Evolutionary conservation across 2,888 invertebrate species (phyloP), one percentile per base, ranked within the genome.

Genomic region (Drosophila mulleri): DNA sequence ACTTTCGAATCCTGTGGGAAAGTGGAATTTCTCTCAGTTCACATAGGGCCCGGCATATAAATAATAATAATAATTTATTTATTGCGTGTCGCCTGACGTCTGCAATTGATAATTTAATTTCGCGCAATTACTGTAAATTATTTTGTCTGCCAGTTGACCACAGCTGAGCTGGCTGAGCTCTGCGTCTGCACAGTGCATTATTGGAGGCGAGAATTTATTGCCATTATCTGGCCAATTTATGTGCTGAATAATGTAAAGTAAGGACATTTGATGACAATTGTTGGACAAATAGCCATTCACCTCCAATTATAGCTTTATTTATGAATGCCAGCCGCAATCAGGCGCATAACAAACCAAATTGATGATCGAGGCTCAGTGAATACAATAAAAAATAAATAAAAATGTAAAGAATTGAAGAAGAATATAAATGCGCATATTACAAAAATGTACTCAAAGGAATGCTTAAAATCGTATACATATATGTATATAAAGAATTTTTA

Each of bases 31-130:
- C 81, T 68, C 81, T 54, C 39, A 45, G 61, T 66, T 81, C 86
- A 72, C 82, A 86, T 60, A 67, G 58, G 44, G 42, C 29, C 47
- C 60, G 23, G n/a, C 47, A 41, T 29, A 54, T 16, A 52, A 48
- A 67, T 61, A 54, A 67, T 61, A 57, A 68, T 63, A 66, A 66
- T 79, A 73, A 82, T 71, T 82, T 86, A 83, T 86, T 86, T 87
- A 87, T 84, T 84, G 68, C 76, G 41, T 72, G 67, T 60, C 52
- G 73, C 41, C 50, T 52, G 71, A 72, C 72, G 65, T 42, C 85
- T 82, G 78, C 85, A 85, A 85, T 85, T 85, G 88, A 88, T 85
- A 88, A 85, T 88, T 85, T 82, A 75, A 85, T 88, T 83, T 83
- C 59, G 62, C 78, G 66, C 88, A 83, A 85, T 88, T 88, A 85